phyloP scores from a whole-genome alignment of 1,140 invertebrate species.

The Lysiphlebus fabarum region DNA sequence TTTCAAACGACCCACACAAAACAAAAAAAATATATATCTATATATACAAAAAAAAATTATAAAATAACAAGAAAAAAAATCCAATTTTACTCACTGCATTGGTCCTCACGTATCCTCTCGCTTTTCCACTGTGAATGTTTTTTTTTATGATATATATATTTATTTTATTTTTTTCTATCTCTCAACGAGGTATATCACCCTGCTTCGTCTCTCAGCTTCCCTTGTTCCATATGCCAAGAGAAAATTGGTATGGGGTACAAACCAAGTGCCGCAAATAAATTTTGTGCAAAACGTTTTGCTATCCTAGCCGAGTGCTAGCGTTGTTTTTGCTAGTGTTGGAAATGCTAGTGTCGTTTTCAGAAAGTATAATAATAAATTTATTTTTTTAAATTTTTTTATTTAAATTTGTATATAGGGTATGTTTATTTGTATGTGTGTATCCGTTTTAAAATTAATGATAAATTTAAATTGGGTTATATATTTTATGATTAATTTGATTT shows the following conservation, averaged over 20 bases:
- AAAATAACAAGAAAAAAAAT: constrained; percentile 11
- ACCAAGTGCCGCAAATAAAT: constrained; percentile 10
- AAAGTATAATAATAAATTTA: not conserved
- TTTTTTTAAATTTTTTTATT: not conserved
- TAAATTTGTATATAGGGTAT: not conserved
- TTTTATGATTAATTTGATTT: not conserved
- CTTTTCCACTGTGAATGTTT: constrained; percentile 4
- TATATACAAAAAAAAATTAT: constrained; percentile 2
- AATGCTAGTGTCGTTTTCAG: too few relatives aligned
- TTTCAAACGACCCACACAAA: constrained; percentile 16
- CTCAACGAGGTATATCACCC: too few relatives aligned
- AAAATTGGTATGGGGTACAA: not conserved
- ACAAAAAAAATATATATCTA: constrained; percentile 1
- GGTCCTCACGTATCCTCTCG: not conserved
- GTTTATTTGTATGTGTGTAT: too few relatives aligned
- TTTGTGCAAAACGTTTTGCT: constrained; percentile 4
- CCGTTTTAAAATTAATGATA: not conserved
- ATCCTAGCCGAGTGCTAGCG: too few relatives aligned
- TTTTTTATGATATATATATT: not conserved
- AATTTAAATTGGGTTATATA: constrained; percentile 7
- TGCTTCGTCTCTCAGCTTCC: not conserved
- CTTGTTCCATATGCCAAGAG: not conserved
- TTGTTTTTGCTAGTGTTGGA: too few relatives aligned
- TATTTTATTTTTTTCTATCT: not conserved
- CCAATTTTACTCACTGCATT: not conserved